Evolutionary conservation across 1,140 invertebrate genomes (phyloP), one percentile per base, ranked within the genome.

Genomic region (Oppia nitens): DNA sequence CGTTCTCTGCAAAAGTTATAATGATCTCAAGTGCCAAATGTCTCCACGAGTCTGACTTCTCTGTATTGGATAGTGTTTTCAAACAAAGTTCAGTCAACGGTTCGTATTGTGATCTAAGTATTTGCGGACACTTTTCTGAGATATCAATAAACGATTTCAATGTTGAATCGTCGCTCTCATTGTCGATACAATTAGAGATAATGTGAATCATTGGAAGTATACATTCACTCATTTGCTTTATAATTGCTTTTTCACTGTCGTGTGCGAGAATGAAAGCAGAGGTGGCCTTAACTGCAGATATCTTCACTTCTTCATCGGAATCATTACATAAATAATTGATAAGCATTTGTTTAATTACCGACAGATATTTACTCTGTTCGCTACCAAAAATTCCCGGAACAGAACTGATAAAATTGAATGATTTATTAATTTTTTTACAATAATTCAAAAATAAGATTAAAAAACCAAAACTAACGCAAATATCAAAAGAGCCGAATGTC

Each of bases 321-420:
- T 76, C 73, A 60, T 85, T 81, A 62, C 81, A 76, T 40, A 95
- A 73, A 51, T 84, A 84, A 62, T 87, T 81, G 29, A 81, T 76
- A 55, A 97, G 74, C 90, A 96, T 95, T 71, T 91, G 83, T 69
- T 94, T 94, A 61, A 98, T 98, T 3, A 94, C 78, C 69, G 89
- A 81, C 29, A 97, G 71, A 71, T 96, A 92, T 67, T 88, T 83
- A 55, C 79, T 76, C 72, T 97, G 90, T 69, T 94, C 86, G 69
- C 92, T 93, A 25, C 93, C 94, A 79, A 98, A 98, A 28, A 97
- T 84, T 47, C 89, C 87, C 58, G 95, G 94, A 21, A 97, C 88
- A 68, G 85, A 83, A 61, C 86, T 89, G 68, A 52, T 72, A 65
- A 62, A 51, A 64, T 61, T 57, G 50, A 66, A 32, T 24, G 17